These are phyloP conservation scores for Dasysyrphus albostriatus DNA, from an alignment of 2,888 invertebrate species.

Conservation along the genomic window DNA sequence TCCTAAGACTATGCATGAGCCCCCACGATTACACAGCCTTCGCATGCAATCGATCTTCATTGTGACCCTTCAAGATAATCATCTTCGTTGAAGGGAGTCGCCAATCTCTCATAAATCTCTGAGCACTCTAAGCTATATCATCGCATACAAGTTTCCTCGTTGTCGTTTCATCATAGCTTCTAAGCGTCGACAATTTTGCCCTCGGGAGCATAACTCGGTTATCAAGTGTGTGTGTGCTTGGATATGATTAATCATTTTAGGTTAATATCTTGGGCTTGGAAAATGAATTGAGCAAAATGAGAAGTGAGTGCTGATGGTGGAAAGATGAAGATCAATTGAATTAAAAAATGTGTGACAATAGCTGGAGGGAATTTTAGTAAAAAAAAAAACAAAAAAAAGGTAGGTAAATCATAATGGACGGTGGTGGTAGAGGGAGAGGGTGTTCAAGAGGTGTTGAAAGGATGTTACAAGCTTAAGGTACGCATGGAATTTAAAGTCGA, in stretches of 20 bases:
- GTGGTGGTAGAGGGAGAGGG: background rate
- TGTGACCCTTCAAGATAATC: slow-evolving; percentile 60
- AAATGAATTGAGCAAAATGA: slow-evolving; percentile 8
- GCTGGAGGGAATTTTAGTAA: background rate
- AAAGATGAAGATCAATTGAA: slow-evolving; percentile 40
- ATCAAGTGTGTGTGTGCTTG: slow-evolving; percentile 24
- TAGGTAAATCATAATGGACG: too few species aligned
- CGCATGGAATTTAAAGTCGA: too few species aligned
- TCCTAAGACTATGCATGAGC: background rate
- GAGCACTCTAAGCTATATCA: slow-evolving; percentile 9
- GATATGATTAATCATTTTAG: slow-evolving; percentile 51
- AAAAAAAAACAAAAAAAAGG: background rate
- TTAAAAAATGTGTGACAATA: background rate
- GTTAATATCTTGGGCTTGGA: slow-evolving; percentile 28
- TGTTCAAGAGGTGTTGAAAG: background rate
- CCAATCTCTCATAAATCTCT: slow-evolving; percentile 24
- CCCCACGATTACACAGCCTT: slow-evolving; percentile 2
- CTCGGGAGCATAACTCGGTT: slow-evolving; percentile 18
- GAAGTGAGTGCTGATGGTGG: slow-evolving; percentile 9
- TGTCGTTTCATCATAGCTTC: background rate
- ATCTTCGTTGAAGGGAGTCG: slow-evolving; percentile 35
- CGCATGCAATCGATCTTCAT: slow-evolving; percentile 56
- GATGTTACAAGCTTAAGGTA: too few species aligned
- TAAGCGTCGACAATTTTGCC: slow-evolving; percentile 41
- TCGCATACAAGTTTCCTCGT: background rate